Base-by-base conservation (phyloP, 2,888 invertebrate species). In the Epicampocera succincta region DNA sequence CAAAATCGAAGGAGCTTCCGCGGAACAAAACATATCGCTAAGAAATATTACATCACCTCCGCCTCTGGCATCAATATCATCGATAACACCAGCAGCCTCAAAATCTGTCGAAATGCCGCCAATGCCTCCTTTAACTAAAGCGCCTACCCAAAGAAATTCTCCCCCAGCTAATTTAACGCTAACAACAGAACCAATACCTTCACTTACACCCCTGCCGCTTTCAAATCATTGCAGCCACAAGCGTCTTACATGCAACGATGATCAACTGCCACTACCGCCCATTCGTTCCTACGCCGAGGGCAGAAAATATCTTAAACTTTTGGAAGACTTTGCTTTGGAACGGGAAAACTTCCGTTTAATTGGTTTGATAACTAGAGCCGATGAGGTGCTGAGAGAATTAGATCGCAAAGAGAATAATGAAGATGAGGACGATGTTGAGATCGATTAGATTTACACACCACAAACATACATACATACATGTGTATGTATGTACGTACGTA, bases 311-410 rank as follows among this genome's bases (percentile, higher is more conserved):
- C 87, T 90, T 73, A 90, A 90, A 72, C 84, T 87, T 19, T 56
- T 90, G 19, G 89, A 90, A 74, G 89, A 90, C 77, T 90, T 90
- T 66, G 90, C 90, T 3, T 81, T 90, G 38, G 84, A 87, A 56
- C 87, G 87, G 77, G 89, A 88, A 61, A 89, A 90, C 74, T 89
- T 88, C 73, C 87, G 90, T 12, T 84, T 90, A 2, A 90, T 90
- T 74, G 90, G 87, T 1, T 81, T 90, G 19, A 88, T 90, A 46
- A 89, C 89, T 12, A 85, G 89, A 29, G 89, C 89, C 76, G 89
- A 89, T 79, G 89, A 89, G 77, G 88, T 89, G 38, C 76, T 89
- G 80, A 86, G 89, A 42, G 89, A 89, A 66, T 69, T 89, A 76
- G 87, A 86, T 58, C 87, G 88, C 12, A 82, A 82, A 44, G 82